Evolutionary conservation across 1,140 invertebrate species (phyloP).

Genomic region (Carposina sasakii): DNA sequence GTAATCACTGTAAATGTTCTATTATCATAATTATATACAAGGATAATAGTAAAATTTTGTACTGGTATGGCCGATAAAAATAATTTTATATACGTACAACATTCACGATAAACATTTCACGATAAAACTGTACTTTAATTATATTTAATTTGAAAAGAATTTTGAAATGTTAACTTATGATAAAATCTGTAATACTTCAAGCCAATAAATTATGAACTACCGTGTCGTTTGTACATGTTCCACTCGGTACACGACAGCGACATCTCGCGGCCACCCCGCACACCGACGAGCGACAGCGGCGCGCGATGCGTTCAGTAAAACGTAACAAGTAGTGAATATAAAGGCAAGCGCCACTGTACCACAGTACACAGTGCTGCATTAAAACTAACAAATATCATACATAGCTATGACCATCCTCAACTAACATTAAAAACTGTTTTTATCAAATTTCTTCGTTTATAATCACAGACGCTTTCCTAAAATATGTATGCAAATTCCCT

Average conservation of each 20-base stretch:
- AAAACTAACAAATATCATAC: conserved; percentile 51
- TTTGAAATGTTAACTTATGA: conserved; percentile 53
- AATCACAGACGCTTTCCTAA: conserved; percentile 72
- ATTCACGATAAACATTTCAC: conserved; percentile 55
- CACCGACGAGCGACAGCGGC: too few relatives aligned
- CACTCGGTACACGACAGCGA: too few relatives aligned
- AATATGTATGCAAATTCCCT: conserved; percentile 63
- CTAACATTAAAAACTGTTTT: conserved; percentile 60
- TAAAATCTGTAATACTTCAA: conserved; percentile 51
- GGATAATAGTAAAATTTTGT: conserved; percentile 53
- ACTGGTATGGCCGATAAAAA: conserved; percentile 66
- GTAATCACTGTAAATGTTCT: conserved; percentile 54
- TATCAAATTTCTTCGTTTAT: conserved; percentile 66
- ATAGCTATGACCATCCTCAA: conserved; percentile 49
- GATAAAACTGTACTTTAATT: conserved; percentile 36
- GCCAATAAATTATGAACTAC: conserved; percentile 25
- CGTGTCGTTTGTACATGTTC: conserved; percentile 6
- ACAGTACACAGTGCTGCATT: conserved; percentile 26
- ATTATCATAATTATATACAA: conserved; percentile 64
- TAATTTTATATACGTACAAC: conserved; percentile 53
- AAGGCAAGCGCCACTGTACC: conserved; percentile 16
- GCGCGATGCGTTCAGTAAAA: too few relatives aligned
- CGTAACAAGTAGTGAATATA: too few relatives aligned
- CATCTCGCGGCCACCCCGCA: too few relatives aligned
- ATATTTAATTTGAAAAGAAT: conserved; percentile 44